Evolutionary conservation across 2,797 vertebrate species (phyloP), one percentile per base, ranked within the genome.

Genomic region (Amazona finschi): DNA sequence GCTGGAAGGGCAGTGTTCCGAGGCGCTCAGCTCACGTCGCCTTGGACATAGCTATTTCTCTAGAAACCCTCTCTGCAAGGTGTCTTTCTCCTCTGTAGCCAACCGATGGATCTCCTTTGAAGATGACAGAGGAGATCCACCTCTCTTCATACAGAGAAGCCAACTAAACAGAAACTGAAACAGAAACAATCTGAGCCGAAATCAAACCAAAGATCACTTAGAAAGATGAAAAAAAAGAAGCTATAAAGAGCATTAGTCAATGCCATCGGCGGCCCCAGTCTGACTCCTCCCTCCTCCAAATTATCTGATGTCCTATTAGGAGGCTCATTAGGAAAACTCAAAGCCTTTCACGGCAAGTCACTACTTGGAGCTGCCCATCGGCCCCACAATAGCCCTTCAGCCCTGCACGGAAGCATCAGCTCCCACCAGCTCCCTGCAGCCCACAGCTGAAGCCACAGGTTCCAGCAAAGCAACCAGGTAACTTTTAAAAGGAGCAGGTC

Each of bases 271-370:
- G 60, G 72, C 39, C 53, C 70, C 46, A 33, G 2, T 4, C 15
- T 19, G 67, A 67, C 96, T 93, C 95, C 95, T 93, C 95, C 95
- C 79, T 91, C 83, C 44, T 4, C 52, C 79, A 44, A 88, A 85
- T 91, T 80, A 91, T 82, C 67, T 94, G 61, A 80, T 88, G 86
- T 57, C 92, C 77, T 31, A 92, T 93, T 94, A 95, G 74, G 77
- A 94, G 62, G 87, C 78, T 95, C 95, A 81, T 93, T 93, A 92
- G 85, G 89, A 44, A 78, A 85, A 62, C 60, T 89, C 92, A 78
- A 73, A 92, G 80, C 38, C 47, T 78, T 83, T 86, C 46, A 31
- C 49, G 36, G 8, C 78, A 13, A 92, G 75, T 67, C 81, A 24
- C 55, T 76, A 14, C 93, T 20, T n/a, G 14, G 90, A 85, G 83